A percentile compares a stretch with the other conserved stretches of the same genome.
Conservation (phyloP, 2,113 vertebrate genomes). For the Ascaphus truei region DNA sequence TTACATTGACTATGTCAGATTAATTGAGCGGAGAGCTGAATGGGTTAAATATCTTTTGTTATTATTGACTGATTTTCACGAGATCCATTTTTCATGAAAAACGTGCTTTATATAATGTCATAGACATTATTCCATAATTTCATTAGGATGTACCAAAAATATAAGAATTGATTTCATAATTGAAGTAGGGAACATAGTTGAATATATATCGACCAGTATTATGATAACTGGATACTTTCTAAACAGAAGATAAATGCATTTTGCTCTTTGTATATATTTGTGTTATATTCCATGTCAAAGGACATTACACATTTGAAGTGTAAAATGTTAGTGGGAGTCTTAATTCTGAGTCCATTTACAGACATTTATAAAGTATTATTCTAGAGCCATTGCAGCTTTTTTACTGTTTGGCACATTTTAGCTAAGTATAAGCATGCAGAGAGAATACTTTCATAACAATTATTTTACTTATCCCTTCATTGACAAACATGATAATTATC, state of each 20-base stretch:
- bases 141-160: background rate
- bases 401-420: too few relatives aligned
- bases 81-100: too few relatives aligned
- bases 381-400: too few relatives aligned
- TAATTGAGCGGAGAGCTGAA: too few relatives aligned
- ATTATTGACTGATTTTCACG: background rate
- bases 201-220: background rate
- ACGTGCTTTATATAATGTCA: background rate
- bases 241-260: background rate
- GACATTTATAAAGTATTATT: too few relatives aligned
- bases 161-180: conserved; percentile 3
- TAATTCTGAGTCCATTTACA: too few relatives aligned
- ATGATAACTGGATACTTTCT: background rate
- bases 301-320: background rate
- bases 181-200: background rate
- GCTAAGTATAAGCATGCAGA: too few relatives aligned
- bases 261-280: background rate
- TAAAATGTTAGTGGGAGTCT: too few relatives aligned
- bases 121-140: background rate
- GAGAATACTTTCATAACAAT: too few relatives aligned
- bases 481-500: too few relatives aligned
- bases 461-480: too few relatives aligned
- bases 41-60: background rate
- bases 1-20: too few relatives aligned
- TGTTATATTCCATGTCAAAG: background rate